Evolutionary conservation across 2,888 invertebrate genomes (phyloP).

Genomic region (Brenthis ino): DNA sequence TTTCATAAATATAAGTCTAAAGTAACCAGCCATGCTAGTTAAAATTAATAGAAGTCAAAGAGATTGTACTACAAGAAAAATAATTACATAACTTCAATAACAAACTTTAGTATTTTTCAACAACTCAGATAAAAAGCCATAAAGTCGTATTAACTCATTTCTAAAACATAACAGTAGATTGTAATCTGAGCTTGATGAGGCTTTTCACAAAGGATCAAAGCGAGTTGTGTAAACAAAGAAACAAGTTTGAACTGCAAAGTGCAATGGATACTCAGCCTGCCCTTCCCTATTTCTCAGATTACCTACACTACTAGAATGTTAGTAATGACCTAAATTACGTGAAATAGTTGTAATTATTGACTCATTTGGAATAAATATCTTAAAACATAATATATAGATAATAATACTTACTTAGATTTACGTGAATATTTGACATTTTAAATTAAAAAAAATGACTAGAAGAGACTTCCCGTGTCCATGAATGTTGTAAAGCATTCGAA

Average conservation of each 20-base stretch:
- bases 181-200: constrained; percentile 28
- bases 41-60: no score
- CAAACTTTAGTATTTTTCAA: background rate
- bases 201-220: constrained; percentile 27
- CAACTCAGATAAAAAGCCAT: constrained; percentile 1
- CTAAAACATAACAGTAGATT: constrained; percentile 27
- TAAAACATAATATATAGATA: no score
- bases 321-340: constrained; percentile 16
- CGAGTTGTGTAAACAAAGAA: constrained; percentile 31
- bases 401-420: no score
- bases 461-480: no score
- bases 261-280: constrained; percentile 11
- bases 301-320: constrained; percentile 9
- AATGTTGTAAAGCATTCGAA: no score
- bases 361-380: background rate
- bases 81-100: background rate
- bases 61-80: no score
- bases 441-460: no score
- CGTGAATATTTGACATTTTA: no score
- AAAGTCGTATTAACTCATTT: constrained; percentile 11
- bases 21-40: no score
- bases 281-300: constrained; percentile 19
- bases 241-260: constrained; percentile 23
- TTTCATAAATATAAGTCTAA: no score
- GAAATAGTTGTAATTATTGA: constrained; percentile 2